Base-by-base conservation (phyloP, 2,888 invertebrate species). In the Pedicia rivosa region DNA sequence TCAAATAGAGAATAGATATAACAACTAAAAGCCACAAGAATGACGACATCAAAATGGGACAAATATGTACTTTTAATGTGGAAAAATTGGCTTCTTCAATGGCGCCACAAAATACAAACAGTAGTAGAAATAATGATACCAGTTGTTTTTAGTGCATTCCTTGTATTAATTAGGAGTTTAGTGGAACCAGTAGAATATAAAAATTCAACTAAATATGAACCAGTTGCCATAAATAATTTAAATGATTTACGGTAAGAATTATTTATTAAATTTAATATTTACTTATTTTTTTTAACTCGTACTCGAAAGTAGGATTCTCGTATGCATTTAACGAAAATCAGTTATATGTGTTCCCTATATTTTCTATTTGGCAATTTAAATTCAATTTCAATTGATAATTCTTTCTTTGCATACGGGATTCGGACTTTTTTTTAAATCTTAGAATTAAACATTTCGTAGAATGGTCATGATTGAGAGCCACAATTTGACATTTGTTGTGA, bases 41-140 rank as follows among this genome's bases (percentile, higher is more conserved):
- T 43, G 43, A 12, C 31, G n/a, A 29, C 40, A 7, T 33, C 20
- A 6, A 55, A 44, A 42, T 65, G 62, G 54, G 60, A 65, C 22
- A 76, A 77, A 54, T 78, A 84, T 52, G 54, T 65, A 10, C 62
- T 87, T 43, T 61, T 87, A 40, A 67, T 82, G 57, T 87, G 86
- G 86, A 87, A 87, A 61, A 87, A 86, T 56, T 80, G 75, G 62
- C 57, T 77, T 3, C 68, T 84, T 29, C 82, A 84, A 62, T 76
- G 70, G 64, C 65, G 82, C 42, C 78, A 76, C 55, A 72, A 72
- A 35, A 43, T 70, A 28, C 76, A 80, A 52, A 76, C 83, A 1
- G 35, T 66, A 2, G 52, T 75, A 25, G 83, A 86, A 56, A 57
- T 87, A 9, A 37, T 76, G 1, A 54, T 77, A 29, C 81, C 81